Base-by-base conservation (phyloP, 2,113 vertebrate species). In the Dromaius novaehollandiae region DNA sequence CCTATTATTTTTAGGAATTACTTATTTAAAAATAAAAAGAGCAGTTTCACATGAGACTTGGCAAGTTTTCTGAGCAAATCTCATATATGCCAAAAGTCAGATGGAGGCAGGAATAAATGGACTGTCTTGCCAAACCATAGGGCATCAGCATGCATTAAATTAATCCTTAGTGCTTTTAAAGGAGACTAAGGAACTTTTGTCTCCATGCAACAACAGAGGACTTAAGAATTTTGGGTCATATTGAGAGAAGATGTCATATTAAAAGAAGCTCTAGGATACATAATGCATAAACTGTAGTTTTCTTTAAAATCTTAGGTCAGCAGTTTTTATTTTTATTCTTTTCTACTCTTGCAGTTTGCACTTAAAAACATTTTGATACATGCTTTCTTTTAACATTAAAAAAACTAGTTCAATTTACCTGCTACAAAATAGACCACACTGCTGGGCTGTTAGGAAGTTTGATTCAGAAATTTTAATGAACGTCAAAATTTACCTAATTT, bases 1-100 rank as follows among this genome's bases (percentile, higher is more conserved):
- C 80, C 73, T 93, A 87, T 93, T 95, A 96, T 92, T 95, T 95
- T 96, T 96, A 95, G 89, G n/a, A 85, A 84, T 95, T 92, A 78
- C 73, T 66, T 96, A 64, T 92, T 96, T 95, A 94, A 95, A 97
- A 97, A 88, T 83, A 95, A 91, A 92, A 63, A n/a, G 70, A 94
- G 51, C 76, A 46, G 93, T 93, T 97, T 87, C 28, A 34, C 82
- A 44, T 91, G 79, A 86, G 51, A 53, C 68, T 94, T 94, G 87
- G 88, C 87, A 73, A 83, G 48, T 81, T 90, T 36, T 96, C 88
- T 86, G 93, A 90, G 74, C 58, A 95, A 94, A 89, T 97, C 73
- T 97, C 48, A 18, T 56, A 3, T 50, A 15, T 94, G 88, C 94
- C 95, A 95, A 83, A 95, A 96, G 83, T 92, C 88, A 94, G 68